Evolutionary conservation across 2,113 vertebrate genomes (phyloP).

Genomic region (Balaenoptera acutorostrata): DNA sequence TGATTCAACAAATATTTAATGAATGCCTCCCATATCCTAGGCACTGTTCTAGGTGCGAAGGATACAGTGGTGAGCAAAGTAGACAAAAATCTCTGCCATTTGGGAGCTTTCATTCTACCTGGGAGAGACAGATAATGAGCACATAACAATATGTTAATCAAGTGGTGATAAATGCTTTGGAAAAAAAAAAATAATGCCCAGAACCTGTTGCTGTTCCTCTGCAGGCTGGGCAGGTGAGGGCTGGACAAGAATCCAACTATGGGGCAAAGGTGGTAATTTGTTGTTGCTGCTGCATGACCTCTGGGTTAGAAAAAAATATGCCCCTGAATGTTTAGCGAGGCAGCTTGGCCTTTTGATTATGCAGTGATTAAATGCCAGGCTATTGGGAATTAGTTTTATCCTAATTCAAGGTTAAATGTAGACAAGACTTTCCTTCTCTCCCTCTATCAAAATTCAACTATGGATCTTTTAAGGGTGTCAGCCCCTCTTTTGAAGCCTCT

Average conservation of each 20-base stretch:
- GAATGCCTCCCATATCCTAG: background rate
- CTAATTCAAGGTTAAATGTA: slow-evolving; percentile 76
- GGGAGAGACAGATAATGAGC: background rate
- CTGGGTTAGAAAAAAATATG: slow-evolving; percentile 66
- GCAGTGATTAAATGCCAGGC: slow-evolving; percentile 73
- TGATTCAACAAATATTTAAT: background rate
- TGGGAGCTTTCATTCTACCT: background rate
- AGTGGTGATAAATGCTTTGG: slow-evolving; percentile 7
- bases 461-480: slow-evolving; percentile 56
- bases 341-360: slow-evolving; percentile 73
- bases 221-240: background rate
- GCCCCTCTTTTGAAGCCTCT: slow-evolving; percentile 3
- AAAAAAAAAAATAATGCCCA: slow-evolving; percentile 15
- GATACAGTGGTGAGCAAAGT: background rate
- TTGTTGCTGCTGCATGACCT: slow-evolving; percentile 59
- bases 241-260: background rate
- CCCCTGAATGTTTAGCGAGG: slow-evolving; percentile 68
- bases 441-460: slow-evolving; percentile 64
- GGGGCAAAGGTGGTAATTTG: slow-evolving; percentile 69
- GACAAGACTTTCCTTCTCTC: slow-evolving; percentile 56
- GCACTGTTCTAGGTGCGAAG: background rate
- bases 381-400: slow-evolving; percentile 75
- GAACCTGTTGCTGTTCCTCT: background rate
- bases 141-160: background rate
- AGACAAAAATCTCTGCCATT: background rate